Conservation (phyloP, 2,113 vertebrate species). For the Pterocles orientalis region DNA sequence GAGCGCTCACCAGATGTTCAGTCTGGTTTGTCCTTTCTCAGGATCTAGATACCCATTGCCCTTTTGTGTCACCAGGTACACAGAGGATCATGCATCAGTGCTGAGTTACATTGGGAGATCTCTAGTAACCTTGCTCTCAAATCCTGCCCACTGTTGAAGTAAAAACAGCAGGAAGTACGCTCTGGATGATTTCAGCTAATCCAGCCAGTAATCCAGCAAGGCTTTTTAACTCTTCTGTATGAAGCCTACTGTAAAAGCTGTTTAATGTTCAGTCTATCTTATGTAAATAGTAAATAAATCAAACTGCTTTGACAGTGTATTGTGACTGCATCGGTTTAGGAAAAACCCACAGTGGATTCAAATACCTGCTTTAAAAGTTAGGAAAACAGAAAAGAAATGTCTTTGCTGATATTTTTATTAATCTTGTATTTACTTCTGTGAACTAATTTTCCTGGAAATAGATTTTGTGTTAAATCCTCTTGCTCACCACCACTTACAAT, state of each 20-base stretch:
- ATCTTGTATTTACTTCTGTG: neutral
- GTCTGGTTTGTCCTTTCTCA: neutral
- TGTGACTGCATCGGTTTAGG: neutral
- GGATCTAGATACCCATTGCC: neutral
- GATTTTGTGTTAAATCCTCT: neutral
- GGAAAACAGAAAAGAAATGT: neutral
- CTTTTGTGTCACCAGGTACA: neutral
- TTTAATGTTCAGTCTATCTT: neutral
- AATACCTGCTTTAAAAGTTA: neutral
- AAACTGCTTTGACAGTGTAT: neutral
- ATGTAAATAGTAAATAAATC: neutral
- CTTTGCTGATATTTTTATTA: neutral
- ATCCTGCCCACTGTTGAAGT: neutral
- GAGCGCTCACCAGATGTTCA: neutral
- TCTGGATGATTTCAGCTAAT: neutral
- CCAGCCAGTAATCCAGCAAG: neutral
- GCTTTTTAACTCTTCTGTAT: neutral
- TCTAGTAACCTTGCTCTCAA: neutral
- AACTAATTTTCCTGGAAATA: neutral
- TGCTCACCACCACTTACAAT: neutral
- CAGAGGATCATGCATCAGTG: neutral
- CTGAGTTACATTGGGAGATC: neutral
- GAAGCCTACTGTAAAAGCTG: neutral
- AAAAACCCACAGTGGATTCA: neutral
- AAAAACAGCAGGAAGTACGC: neutral